Conservation (phyloP, 2,888 invertebrate species). For the Himalopsyche japonica region DNA sequence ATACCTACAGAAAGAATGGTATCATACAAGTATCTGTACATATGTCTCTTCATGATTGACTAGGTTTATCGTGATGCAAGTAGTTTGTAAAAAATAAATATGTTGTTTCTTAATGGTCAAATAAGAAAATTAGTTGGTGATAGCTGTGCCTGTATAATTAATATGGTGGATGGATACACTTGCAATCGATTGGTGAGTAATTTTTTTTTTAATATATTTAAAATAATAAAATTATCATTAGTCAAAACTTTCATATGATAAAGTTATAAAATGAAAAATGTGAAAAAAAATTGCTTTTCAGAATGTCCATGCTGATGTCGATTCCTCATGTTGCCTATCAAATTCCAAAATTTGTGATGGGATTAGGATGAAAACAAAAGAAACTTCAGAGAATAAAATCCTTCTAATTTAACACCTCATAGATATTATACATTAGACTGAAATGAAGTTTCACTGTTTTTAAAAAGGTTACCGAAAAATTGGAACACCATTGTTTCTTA, state of each 20-base stretch:
- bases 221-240: not conserved
- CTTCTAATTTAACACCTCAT: not conserved
- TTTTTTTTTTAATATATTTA: slow-evolving; percentile 21
- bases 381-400: not conserved
- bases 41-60: not conserved
- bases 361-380: slow-evolving; percentile 65
- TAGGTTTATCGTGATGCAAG: not conserved
- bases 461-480: not conserved
- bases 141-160: not conserved
- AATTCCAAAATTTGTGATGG: slow-evolving; percentile 85
- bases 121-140: slow-evolving; percentile 9
- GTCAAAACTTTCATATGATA: slow-evolving; percentile 8
- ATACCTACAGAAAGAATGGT: too few relatives aligned
- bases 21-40: too few relatives aligned
- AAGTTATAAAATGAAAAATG: too few relatives aligned
- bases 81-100: not conserved
- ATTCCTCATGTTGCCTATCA: slow-evolving; percentile 81
- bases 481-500: not conserved
- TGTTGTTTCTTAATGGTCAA: not conserved
- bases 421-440: not conserved
- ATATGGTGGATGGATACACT: not conserved
- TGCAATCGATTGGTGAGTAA: slow-evolving; percentile 8
- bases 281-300: slow-evolving; percentile 62
- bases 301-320: slow-evolving; percentile 84
- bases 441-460: not conserved